Evolutionary conservation across 1,140 invertebrate genomes (phyloP), one percentile per base, ranked within the genome.

Genomic region (Hormaphis cornu): DNA sequence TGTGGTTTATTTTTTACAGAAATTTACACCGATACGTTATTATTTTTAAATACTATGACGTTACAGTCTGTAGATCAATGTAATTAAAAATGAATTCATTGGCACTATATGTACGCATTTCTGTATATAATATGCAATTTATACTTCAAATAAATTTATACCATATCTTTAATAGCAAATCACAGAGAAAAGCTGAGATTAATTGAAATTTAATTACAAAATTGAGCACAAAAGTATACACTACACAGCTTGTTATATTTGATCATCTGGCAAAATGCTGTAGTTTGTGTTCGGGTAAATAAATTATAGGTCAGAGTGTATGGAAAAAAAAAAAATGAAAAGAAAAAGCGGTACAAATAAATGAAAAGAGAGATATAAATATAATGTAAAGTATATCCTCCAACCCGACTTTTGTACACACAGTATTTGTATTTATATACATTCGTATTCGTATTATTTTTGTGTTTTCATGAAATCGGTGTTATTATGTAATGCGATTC

Each of bases 401-500:
- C 14, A 44, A 66, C 26, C 48, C 59, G 30, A 66, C 42, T 30
- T 48, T 48, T 48, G 18, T n/a, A 37, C n/a, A 26, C 44, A 22
- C 18, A 20, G 59, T 18, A 42, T 56, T 42, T 40, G 30, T 52
- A 52, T 52, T 30, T 28, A 16, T 16, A 44, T 63, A 46, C 37
- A 24, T 59, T 33, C n/a, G n/a, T 53, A 33, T n/a, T n/a, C 42
- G 18, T 46, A n/a, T 46, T 46, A 46, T 61, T 63, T 63, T 63
- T 8, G 22, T 42, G n/a, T 66, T 66, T 46, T 66, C 12, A 66
- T 66, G 12, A 66, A 66, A 66, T 66, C 59, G 59, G 42, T 30
- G 59, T 44, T 66, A 66, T 66, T 66, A 66, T 66, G 28, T 66
- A 46, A 66, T 44, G 28, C 59, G 42, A 66, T 66, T 66, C 59